These are phyloP conservation scores for Noctua comes DNA, from an alignment of 2,888 invertebrate genomes.

Conservation along the genomic window DNA sequence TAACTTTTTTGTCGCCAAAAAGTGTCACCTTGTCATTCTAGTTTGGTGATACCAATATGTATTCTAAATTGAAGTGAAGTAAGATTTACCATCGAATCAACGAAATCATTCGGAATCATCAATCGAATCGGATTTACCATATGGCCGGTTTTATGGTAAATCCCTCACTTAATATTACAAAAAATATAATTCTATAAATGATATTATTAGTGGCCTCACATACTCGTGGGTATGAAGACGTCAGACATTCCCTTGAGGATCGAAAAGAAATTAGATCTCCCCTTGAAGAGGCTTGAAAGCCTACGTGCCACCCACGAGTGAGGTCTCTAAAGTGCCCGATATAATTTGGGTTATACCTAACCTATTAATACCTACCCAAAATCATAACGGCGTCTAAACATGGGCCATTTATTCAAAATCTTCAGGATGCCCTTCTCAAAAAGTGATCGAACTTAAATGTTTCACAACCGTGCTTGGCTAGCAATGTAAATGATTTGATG, in stretches of 20 bases:
- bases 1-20: too few species aligned
- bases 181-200: background rate
- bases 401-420: background rate
- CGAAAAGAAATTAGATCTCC: slow-evolving; percentile 38
- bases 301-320: slow-evolving; percentile 20
- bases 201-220: background rate
- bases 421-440: background rate
- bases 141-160: too few species aligned
- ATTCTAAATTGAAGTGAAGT: too few species aligned
- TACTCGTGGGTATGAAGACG: slow-evolving; percentile 12
- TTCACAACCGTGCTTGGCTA: background rate
- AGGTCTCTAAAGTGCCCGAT: slow-evolving; percentile 22
- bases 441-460: background rate
- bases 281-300: slow-evolving; percentile 28
- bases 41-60: too few species aligned
- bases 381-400: background rate
- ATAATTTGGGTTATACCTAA: slow-evolving; percentile 18
- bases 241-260: slow-evolving; percentile 20
- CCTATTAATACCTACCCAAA: background rate
- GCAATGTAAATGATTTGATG: background rate
- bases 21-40: too few species aligned
- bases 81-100: too few species aligned
- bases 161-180: too few species aligned
- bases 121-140: too few species aligned
- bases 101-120: too few species aligned